Conservation (phyloP, 2,797 vertebrate species). For the Parotocinclus haroldoi region DNA sequence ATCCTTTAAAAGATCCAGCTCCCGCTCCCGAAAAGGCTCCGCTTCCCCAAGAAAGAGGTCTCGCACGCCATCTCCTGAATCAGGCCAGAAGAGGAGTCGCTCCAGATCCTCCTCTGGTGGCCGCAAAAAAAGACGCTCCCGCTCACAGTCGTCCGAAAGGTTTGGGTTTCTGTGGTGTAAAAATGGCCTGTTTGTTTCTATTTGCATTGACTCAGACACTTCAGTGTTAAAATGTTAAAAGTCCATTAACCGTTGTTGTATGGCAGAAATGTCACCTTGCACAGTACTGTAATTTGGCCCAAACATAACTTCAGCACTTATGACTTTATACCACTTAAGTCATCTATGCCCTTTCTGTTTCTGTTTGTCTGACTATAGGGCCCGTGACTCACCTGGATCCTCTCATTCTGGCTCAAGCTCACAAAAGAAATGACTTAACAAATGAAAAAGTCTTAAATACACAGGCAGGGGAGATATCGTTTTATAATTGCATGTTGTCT, state of each 20-base stretch:
- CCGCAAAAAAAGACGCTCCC: slow-evolving; percentile 95
- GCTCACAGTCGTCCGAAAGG: slow-evolving; percentile 99
- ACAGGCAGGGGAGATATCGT: slow-evolving; percentile 42
- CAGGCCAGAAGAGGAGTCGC: slow-evolving; percentile 90
- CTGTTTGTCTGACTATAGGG: slow-evolving; percentile 50
- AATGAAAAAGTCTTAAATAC: slow-evolving; percentile 60
- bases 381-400: slow-evolving; percentile 89
- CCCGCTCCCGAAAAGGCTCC: slow-evolving; percentile 96
- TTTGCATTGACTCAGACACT: slow-evolving; percentile 41
- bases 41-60: slow-evolving; percentile 92
- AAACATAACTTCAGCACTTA: neutral
- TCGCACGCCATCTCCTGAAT: slow-evolving; percentile 88
- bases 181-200: slow-evolving; percentile 69
- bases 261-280: neutral
- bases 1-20: slow-evolving; percentile 92
- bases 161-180: slow-evolving; percentile 99
- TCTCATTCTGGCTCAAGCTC: slow-evolving; percentile 96
- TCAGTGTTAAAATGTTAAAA: too few relatives aligned
- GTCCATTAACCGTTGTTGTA: too few relatives aligned
- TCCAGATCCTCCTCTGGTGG: slow-evolving; percentile 96
- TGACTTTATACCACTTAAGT: neutral
- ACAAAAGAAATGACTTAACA: slow-evolving; percentile 92
- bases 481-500: slow-evolving; percentile 85
- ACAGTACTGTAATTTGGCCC: slow-evolving; percentile 1
- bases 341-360: slow-evolving; percentile 14